These are phyloP conservation scores for Diglossa brunneiventris DNA, from an alignment of 2,113 vertebrate genomes.

Conservation along the genomic window DNA sequence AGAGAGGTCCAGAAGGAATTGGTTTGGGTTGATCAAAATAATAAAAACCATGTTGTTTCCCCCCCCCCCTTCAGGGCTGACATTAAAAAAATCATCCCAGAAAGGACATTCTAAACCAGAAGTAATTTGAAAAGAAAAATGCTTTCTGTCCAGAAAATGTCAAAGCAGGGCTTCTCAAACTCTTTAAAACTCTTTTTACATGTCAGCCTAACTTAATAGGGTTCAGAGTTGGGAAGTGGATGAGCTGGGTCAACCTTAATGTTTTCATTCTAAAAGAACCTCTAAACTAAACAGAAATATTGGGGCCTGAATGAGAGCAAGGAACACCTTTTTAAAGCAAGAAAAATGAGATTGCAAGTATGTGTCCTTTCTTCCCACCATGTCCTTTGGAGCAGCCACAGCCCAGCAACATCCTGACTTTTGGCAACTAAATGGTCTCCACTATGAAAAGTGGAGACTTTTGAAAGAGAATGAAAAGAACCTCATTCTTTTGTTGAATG, in stretches of 20 bases:
- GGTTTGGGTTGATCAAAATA: background rate
- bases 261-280: background rate
- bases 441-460: background rate
- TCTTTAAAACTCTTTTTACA: background rate
- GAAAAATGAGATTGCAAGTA: background rate
- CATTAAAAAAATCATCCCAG: background rate
- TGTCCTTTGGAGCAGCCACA: background rate
- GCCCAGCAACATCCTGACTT: background rate
- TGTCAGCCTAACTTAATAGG: background rate
- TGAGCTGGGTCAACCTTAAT: background rate
- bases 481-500: background rate
- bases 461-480: background rate
- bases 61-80: background rate
- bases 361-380: background rate
- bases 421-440: background rate
- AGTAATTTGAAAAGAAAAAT: background rate
- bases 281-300: background rate
- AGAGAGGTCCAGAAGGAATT: background rate
- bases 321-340: background rate
- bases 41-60: background rate
- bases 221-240: background rate
- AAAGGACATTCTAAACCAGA: background rate
- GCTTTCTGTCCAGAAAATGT: background rate
- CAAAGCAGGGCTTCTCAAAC: background rate
- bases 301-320: background rate